Evolutionary conservation across 2,113 vertebrate species (phyloP), one percentile per base, ranked within the genome.

Genomic region (Crocuta crocuta): DNA sequence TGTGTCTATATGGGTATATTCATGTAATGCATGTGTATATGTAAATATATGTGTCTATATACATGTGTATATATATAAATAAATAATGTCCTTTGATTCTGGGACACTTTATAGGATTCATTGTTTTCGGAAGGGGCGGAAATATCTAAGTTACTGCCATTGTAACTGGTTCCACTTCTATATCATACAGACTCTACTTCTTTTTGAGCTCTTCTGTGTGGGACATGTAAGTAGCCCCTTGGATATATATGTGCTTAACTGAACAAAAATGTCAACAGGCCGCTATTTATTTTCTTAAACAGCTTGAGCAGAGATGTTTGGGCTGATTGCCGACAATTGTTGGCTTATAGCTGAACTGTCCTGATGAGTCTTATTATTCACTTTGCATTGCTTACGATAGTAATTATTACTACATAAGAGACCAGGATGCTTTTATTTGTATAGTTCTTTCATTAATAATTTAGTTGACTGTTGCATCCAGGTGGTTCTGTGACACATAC

Each of bases 401-500:
- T 98, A 91, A 97, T 96, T 95, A 96, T 97, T 63, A 94, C 94
- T 92, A 65, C 83, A 83, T 94, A 86, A 93, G 95, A 95, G 95
- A 97, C 78, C 88, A 80, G 10, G 81, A 76, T 93, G 95, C 91
- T 95, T 97, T 96, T 98, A 97, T 97, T 97, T 97, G 97, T 94
- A 80, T 78, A 96, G 94, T 94, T 94, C 92, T 93, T 80, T 97
- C 96, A 97, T 98, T 98, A 97, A 98, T 97, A 97, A 98, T 97
- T 96, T 97, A 97, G 97, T 95, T 96, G 94, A 88, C 81, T 91
- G 50, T 97, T 92, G 93, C 11, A 82, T 90, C 66, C 9, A 55
- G 35, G 66, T 70, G 66, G n/a, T 86, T 94, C 84, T 97, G 91
- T 16, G 15, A 24, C 61, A 58, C 48, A 33, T 68, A 31, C 88